Percentiles rank a stretch among this genome's conserved stretches.
Evolutionary conservation across 2,888 invertebrate genomes (phyloP).

Genomic region (Ceratothoa steindachneri): DNA sequence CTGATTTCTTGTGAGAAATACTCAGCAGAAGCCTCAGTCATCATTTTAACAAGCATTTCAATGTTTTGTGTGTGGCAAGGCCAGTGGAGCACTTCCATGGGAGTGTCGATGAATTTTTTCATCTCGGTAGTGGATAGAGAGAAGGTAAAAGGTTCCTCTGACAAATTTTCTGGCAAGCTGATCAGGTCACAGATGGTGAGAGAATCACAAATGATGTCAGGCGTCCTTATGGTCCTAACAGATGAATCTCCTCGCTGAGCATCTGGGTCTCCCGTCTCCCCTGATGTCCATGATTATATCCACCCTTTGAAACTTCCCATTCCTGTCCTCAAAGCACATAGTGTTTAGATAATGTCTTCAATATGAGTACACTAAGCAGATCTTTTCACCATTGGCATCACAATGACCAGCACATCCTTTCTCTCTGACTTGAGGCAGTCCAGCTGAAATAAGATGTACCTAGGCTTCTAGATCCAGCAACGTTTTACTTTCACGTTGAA

Average conservation of each 20-base stretch:
- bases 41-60: constrained; percentile 11
- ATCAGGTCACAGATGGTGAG: constrained; percentile 6
- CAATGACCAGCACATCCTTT: constrained; percentile 20
- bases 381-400: constrained; percentile 26
- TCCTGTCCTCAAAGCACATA: constrained; percentile 20
- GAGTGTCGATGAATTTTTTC: constrained; percentile 14
- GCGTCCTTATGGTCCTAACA: neutral
- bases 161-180: neutral
- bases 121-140: constrained; percentile 1
- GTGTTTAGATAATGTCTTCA: constrained; percentile 15
- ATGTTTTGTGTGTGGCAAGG: constrained; percentile 25
- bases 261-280: constrained; percentile 16
- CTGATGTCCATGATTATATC: constrained; percentile 11
- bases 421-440: constrained; percentile 21
- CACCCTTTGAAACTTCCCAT: constrained; percentile 16
- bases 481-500: constrained; percentile 5
- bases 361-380: constrained; percentile 24
- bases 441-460: constrained; percentile 11
- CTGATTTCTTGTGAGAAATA: constrained; percentile 18
- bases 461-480: constrained; percentile 1
- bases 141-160: constrained; percentile 22
- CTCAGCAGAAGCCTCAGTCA: constrained; percentile 17
- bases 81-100: neutral
- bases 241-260: constrained; percentile 3
- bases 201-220: neutral